Base-by-base conservation (phyloP, 2,113 vertebrate species). In the Notothenia coriiceps region DNA sequence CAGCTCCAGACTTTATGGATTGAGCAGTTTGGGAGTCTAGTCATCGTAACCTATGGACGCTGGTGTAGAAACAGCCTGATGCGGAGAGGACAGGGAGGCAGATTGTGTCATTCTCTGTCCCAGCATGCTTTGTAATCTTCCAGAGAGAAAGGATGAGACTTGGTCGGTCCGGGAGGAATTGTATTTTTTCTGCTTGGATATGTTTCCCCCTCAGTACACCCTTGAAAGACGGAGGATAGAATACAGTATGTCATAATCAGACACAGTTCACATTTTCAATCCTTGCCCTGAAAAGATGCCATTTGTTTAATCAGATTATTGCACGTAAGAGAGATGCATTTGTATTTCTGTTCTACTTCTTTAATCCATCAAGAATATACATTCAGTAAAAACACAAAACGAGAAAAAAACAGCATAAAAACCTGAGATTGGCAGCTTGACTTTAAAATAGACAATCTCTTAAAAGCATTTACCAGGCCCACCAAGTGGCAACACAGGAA, bases 131-230 rank as follows among this genome's bases (percentile, higher is more conserved):
- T 74, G 61, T 88, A 83, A 88, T 90, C 79, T 84, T 63, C 50
- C 65, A 15, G 51, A 74, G 78, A 85, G 85, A 70, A 83, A 33
- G 71, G 63, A 89, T 77, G 86, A 80, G 79, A 18, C 73, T 50
- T 5, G 44, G 51, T 78, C 50, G 4, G 83, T 91, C 85, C 62
- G 59, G 43, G 60, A 78, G 87, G 80, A 83, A 74, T 84, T 83
- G 82, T 84, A 61, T 83, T 88, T 82, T 79, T 79, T 80, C 77
- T 49, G 29, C 76, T 52, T 67, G 82, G 80, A 78, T 47, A 81
- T 93, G 82, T 83, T 82, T 89, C 80, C 88, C 78, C 77, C 80
- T 35, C 62, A 43, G 88, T 44, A 70, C 12, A 1, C 17, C 70
- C 63, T 61, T 78, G 56, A 84, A 84, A 74, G 57, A 61, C 22